Evolutionary conservation across 2,797 vertebrate genomes (phyloP).

Genomic region (Cuniculus paca): DNA sequence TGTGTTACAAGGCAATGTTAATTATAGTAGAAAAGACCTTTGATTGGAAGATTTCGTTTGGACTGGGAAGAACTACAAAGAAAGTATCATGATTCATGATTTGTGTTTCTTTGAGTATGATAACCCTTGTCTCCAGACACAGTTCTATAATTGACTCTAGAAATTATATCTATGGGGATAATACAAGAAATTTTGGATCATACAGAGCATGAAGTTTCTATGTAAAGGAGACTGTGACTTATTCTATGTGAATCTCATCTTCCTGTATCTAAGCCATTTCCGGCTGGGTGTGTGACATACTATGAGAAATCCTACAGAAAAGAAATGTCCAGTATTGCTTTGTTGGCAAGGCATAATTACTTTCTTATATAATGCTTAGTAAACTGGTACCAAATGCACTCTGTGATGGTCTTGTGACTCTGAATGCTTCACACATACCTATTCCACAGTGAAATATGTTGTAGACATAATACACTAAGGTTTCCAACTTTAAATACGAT

Average conservation of each 20-base stretch:
- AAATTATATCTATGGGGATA: neutral
- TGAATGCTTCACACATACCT: neutral
- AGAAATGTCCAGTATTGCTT: neutral
- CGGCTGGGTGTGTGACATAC: neutral
- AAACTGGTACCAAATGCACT: neutral
- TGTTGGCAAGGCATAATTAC: neutral
- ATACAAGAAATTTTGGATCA: conserved; percentile 1
- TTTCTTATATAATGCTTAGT: neutral
- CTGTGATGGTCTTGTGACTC: neutral
- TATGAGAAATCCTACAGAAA: neutral
- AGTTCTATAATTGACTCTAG: neutral
- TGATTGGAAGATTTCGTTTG: neutral
- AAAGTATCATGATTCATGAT: neutral
- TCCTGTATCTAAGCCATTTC: neutral
- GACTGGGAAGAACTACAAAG: neutral
- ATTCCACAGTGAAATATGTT: neutral
- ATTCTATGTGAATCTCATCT: neutral
- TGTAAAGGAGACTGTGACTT: neutral
- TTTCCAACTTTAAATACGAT: neutral
- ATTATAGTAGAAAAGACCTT: neutral
- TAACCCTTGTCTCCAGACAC: neutral
- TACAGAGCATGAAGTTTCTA: neutral
- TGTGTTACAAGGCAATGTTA: neutral
- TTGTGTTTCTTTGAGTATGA: neutral
- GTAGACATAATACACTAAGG: neutral